Base-by-base conservation (phyloP, 2,113 vertebrate genomes). In the Columba janthina region DNA sequence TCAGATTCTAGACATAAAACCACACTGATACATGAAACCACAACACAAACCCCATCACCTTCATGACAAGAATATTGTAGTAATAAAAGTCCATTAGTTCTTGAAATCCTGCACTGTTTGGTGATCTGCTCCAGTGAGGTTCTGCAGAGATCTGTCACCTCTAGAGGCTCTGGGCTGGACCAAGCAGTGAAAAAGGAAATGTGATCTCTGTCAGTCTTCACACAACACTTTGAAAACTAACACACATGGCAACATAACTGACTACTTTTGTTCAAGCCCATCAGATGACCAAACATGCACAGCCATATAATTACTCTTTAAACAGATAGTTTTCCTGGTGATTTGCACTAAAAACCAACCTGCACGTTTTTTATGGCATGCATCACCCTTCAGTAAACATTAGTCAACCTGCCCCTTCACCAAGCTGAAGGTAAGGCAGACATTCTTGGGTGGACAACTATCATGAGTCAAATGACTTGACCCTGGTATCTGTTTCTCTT, bases 121-220 rank as follows among this genome's bases (percentile, higher is more conserved):
- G 89, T 93, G 93, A 96, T 83, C 93, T 95, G 94, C 95, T 95
- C 76, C 88, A 93, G 82, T 71, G 72, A 86, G 83, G 88, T 88
- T 91, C 95, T 76, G 71, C 69, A 88, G 78, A 72, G 84, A 81
- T 91, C 88, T 64, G 42, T 95, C 96, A 93, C 90, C 76, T 93
- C 88, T 29, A 58, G 85, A 90, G 94, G 88, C 89, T 53, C 48
- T 2, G 54, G 71, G 83, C 84, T 91, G 90, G 79, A 72, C 70
- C 1, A 1, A 93, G 80, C 69, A 93, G 79, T 90, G 89, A 86
- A 92, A 62, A 74, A 50, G 95, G 91, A 96, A 95, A 96, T 29
- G 86, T 85, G 95, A 97, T 84, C 84, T 88, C 89, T 94, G 88
- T 96, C 94, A 97, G 94, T 89, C 95, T 92, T 97, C 90, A 87